These are phyloP conservation scores for Elachura formosa DNA, from an alignment of 2,113 vertebrate species.

Conservation along the genomic window DNA sequence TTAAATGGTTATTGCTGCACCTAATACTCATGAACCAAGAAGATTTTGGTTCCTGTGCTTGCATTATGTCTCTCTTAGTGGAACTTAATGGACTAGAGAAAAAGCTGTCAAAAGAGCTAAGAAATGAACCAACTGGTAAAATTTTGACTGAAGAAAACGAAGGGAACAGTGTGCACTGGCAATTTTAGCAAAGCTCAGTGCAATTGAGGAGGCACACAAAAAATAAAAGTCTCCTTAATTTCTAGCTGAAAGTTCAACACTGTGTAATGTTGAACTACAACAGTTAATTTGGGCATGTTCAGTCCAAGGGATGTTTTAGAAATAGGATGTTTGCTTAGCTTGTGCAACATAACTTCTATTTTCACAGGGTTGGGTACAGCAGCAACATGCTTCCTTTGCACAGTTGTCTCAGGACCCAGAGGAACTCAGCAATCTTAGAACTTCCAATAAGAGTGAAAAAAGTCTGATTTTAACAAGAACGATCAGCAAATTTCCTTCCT, in stretches of 20 bases:
- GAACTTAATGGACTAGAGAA: neutral
- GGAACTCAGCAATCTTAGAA: neutral
- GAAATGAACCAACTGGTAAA: neutral
- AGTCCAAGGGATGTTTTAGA: neutral
- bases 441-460: neutral
- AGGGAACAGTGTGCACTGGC: fast-evolving
- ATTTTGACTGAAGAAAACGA: neutral
- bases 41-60: neutral
- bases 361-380: neutral
- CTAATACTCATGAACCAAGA: neutral
- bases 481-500: conserved; percentile 4
- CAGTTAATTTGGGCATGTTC: neutral
- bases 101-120: neutral
- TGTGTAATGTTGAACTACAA: neutral
- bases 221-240: neutral
- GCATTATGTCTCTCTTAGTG: neutral
- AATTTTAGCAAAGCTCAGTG: neutral
- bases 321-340: neutral
- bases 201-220: fast-evolving
- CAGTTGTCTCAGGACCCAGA: neutral
- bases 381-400: neutral
- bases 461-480: neutral
- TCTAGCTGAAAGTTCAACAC: neutral
- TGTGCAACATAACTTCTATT: neutral
- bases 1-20: neutral